phyloP scores from a whole-genome alignment of 2,888 invertebrate species.

The Chouioia cunea region DNA sequence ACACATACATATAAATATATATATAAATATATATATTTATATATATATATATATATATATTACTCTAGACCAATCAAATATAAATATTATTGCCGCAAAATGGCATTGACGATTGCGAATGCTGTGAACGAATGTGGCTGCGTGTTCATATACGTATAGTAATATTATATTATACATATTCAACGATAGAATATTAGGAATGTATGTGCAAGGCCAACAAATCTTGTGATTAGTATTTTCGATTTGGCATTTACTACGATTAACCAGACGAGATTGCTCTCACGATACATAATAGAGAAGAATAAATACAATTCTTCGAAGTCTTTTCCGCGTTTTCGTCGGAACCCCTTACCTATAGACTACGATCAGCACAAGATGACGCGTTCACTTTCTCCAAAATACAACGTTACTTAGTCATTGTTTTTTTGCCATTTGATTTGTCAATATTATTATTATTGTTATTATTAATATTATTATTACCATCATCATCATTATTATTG shows the following conservation, averaged over 20 bases:
- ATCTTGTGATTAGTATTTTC: conserved; percentile 39
- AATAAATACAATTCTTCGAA: conserved; percentile 40
- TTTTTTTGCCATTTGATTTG: no score
- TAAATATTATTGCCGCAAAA: conserved; percentile 43
- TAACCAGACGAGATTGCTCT: conserved; percentile 31
- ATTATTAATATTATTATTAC: no score
- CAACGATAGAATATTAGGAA: conserved; percentile 51
- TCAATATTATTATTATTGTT: no score
- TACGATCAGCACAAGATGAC: conserved; percentile 34
- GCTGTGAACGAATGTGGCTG: conserved; percentile 60
- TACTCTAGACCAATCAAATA: conserved; percentile 56
- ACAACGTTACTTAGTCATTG: conserved; percentile 41
- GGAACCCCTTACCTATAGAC: conserved; percentile 40
- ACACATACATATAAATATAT: conserved; percentile 27
- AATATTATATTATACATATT: conserved; percentile 42
- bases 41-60: conserved; percentile 34
- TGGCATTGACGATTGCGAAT: conserved; percentile 49
- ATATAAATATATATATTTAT: conserved; percentile 23
- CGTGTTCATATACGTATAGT: conserved; percentile 61
- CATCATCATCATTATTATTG: no score
- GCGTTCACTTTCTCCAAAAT: conserved; percentile 43
- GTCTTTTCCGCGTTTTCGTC: conserved; percentile 46
- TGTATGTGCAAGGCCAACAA: conserved; percentile 50
- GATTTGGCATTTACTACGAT: conserved; percentile 22
- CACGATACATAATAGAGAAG: conserved; percentile 18